These are phyloP conservation scores for Pachycephala philippinensis DNA, from an alignment of 2,113 vertebrate genomes.

Conservation along the genomic window DNA sequence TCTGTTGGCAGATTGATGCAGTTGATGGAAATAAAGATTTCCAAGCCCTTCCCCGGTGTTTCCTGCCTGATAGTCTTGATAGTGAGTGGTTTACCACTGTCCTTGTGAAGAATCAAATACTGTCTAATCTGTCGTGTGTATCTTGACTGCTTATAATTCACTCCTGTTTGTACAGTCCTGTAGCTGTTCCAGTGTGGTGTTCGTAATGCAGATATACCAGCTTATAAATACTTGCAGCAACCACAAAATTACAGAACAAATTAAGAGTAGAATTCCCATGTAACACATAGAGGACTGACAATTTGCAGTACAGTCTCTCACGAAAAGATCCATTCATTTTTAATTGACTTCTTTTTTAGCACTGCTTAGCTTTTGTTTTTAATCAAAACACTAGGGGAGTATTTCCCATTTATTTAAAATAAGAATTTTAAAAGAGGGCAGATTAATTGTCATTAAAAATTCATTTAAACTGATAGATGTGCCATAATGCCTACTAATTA, in stretches of 20 bases:
- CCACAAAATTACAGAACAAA: background rate
- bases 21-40: background rate
- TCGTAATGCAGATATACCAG: background rate
- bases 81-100: background rate
- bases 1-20: background rate
- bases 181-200: background rate
- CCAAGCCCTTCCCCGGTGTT: background rate
- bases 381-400: background rate
- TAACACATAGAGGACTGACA: background rate
- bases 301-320: background rate
- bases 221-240: background rate
- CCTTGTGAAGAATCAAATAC: background rate
- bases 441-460: constrained; percentile 7
- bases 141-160: background rate
- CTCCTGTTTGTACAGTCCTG: background rate
- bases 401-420: background rate
- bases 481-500: constrained; percentile 18
- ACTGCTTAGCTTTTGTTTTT: background rate
- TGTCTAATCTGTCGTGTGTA: background rate
- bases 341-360: background rate
- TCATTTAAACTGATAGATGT: background rate
- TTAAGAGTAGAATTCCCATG: background rate
- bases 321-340: background rate
- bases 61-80: background rate
- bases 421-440: background rate